Conservation (phyloP, 2,888 invertebrate genomes). For the Frankliniella fusca region DNA sequence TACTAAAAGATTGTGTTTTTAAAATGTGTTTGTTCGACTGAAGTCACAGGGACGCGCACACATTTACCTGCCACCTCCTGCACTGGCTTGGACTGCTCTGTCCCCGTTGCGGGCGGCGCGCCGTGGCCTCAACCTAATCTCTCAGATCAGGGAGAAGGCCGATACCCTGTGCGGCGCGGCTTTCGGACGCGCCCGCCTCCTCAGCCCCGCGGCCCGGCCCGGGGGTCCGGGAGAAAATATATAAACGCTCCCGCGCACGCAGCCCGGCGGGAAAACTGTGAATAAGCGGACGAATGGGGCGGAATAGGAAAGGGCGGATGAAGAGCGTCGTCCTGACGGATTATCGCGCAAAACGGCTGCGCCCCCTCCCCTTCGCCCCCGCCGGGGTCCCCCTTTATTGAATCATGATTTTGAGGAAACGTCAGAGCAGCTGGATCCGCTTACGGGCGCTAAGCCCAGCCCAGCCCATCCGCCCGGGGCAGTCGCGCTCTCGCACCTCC, state of each 20-base stretch:
- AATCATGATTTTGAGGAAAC: neutral
- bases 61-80: too few species aligned
- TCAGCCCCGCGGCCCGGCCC: too few species aligned
- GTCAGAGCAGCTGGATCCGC: slow-evolving; percentile 10
- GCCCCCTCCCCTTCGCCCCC: neutral
- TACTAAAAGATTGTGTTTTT: too few species aligned
- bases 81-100: too few species aligned
- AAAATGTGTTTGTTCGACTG: too few species aligned
- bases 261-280: neutral
- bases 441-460: neutral
- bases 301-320: neutral
- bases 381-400: neutral
- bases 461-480: neutral
- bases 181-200: neutral
- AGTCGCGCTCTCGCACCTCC: too few species aligned
- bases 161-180: neutral
- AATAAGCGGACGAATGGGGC: neutral
- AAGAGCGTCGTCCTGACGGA: neutral
- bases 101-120: neutral
- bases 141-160: neutral
- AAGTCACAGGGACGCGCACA: too few species aligned
- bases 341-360: neutral
- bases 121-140: neutral
- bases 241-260: neutral
- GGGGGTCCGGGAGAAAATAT: too few species aligned